Conservation (phyloP, 2,797 vertebrate species). For the Lagodon rhomboides region DNA sequence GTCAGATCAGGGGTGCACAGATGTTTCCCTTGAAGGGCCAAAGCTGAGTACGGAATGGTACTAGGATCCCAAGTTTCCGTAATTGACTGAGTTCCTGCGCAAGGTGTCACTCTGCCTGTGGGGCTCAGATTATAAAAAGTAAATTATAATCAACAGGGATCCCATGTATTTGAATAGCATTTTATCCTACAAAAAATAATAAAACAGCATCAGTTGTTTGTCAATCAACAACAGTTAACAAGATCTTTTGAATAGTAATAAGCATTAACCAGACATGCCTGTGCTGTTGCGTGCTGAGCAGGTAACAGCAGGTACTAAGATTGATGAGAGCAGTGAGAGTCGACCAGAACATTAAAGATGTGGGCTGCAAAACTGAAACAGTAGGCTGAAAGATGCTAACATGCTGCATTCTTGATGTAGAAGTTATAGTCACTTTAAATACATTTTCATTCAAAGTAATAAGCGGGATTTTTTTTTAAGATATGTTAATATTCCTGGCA, state of each 20-base stretch:
- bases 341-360: not conserved
- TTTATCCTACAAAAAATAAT: too few relatives aligned
- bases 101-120: too few relatives aligned
- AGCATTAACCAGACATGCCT: not conserved
- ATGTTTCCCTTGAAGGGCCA: too few relatives aligned
- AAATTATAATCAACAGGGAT: too few relatives aligned
- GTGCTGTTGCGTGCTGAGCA: not conserved
- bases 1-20: not conserved
- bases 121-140: too few relatives aligned
- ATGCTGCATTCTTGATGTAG: not conserved
- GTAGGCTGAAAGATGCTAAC: not conserved
- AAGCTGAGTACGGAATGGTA: too few relatives aligned
- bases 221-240: slow-evolving; percentile 19
- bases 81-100: too few relatives aligned
- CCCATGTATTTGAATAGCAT: too few relatives aligned
- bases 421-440: not conserved
- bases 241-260: not conserved
- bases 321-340: not conserved
- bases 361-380: not conserved
- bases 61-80: too few relatives aligned
- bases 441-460: not conserved
- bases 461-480: not conserved
- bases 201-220: not conserved
- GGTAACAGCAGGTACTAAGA: too few relatives aligned
- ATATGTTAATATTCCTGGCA: not conserved